A percentile compares a stretch with the other conserved stretches of the same genome.
Evolutionary conservation across 2,113 vertebrate species (phyloP).

Genomic region (Rafetus swinhoei): DNA sequence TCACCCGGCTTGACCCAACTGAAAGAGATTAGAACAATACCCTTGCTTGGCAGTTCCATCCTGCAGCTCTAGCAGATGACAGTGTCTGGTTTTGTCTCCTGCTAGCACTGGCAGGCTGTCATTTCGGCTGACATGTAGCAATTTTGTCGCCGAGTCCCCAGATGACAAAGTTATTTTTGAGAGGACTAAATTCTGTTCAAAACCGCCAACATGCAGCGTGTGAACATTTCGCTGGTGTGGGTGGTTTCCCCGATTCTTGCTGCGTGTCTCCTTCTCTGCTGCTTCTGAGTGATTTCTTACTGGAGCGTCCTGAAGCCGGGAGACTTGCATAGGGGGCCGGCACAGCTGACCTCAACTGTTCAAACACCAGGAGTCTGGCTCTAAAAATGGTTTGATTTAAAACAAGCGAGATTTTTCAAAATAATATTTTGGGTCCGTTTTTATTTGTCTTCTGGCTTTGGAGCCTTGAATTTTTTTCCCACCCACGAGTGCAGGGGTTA

Average conservation of each 20-base stretch:
- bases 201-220: not conserved
- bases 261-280: not conserved
- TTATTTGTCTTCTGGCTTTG: not conserved
- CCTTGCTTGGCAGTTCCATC: not conserved
- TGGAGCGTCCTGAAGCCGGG: not conserved
- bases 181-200: not conserved
- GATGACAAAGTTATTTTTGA: constrained; percentile 18
- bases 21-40: not conserved
- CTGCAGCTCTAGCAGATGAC: not conserved
- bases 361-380: constrained; percentile 1
- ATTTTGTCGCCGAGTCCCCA: not conserved
- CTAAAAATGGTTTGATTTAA: not conserved
- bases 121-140: constrained; percentile 39
- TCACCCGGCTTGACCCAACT: not conserved
- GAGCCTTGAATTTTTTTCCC: not conserved
- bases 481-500: not conserved
- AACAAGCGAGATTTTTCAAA: not conserved
- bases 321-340: not conserved
- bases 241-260: constrained; percentile 2
- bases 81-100: not conserved
- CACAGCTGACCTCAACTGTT: not conserved
- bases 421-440: not conserved
- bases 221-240: not conserved
- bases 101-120: constrained; percentile 26
- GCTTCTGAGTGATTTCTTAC: not conserved